These are phyloP conservation scores for Actias luna DNA, from an alignment of 2,888 invertebrate species.

Conservation along the genomic window DNA sequence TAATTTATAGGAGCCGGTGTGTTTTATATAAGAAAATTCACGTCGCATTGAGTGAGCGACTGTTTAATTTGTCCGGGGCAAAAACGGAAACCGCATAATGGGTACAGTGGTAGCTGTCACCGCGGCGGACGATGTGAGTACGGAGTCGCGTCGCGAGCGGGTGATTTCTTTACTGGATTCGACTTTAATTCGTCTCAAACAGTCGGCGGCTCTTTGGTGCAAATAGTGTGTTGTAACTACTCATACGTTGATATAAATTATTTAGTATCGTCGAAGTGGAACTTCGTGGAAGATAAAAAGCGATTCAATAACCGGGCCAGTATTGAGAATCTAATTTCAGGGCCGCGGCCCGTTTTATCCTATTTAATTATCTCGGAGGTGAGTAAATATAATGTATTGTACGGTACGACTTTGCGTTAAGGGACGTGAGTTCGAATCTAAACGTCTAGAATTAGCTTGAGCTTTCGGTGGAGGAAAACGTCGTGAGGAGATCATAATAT, in stretches of 20 bases:
- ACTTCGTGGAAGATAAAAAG: no score
- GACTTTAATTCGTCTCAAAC: conserved; percentile 69
- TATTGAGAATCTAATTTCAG: no score
- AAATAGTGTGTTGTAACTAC: not conserved
- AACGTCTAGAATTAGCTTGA: no score
- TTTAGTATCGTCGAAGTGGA: not conserved
- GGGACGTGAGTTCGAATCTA: no score
- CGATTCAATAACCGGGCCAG: no score
- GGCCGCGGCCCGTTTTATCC: no score
- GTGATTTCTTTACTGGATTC: conserved; percentile 46
- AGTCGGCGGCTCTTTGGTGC: conserved; percentile 36
- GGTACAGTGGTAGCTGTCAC: conserved; percentile 6
- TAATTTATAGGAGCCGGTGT: not conserved
- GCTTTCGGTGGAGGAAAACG: no score
- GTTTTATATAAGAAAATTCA: not conserved
- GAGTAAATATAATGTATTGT: no score
- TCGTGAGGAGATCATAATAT: no score
- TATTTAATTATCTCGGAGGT: no score
- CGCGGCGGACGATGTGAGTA: conserved; percentile 40
- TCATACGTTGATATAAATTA: not conserved
- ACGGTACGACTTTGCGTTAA: no score
- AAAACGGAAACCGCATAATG: conserved; percentile 3
- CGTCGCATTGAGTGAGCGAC: not conserved
- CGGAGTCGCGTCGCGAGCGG: conserved; percentile 44
- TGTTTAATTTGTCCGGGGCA: not conserved